Evolutionary conservation across 2,113 vertebrate genomes (phyloP).

Genomic region (Rhadina sibilatrix): DNA sequence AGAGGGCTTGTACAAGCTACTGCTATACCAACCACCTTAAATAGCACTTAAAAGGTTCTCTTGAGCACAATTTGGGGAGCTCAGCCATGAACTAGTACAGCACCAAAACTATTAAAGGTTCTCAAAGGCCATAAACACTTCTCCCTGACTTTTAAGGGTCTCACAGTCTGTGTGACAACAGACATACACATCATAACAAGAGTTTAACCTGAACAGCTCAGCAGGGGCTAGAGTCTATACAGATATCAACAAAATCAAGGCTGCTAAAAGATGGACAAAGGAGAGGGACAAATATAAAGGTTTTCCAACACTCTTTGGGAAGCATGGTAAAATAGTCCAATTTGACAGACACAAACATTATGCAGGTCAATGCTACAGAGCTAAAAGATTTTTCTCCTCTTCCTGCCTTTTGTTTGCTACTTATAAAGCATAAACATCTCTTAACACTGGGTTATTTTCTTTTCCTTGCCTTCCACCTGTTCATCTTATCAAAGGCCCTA

Average conservation of each 20-base stretch:
- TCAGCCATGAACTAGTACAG: not conserved
- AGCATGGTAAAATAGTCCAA: not conserved
- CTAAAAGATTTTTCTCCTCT: not conserved
- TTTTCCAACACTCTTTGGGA: not conserved
- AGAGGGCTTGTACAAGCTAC: not conserved
- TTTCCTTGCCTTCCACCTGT: not conserved
- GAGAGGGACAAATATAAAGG: not conserved
- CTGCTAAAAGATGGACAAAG: not conserved
- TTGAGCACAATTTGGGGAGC: not conserved
- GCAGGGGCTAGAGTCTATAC: not conserved
- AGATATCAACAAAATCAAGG: not conserved
- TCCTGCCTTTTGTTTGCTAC: not conserved
- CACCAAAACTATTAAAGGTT: not conserved
- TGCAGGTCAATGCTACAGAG: not conserved
- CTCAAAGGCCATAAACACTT: not conserved
- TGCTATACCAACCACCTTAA: not conserved
- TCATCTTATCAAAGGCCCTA: not conserved
- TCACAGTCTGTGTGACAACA: not conserved
- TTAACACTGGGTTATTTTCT: not conserved
- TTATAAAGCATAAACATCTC: not conserved
- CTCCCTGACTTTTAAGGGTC: not conserved
- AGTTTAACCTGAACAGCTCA: not conserved
- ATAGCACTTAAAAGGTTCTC: rapidly evolving
- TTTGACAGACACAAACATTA: not conserved
- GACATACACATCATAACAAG: not conserved